Percentiles rank a stretch among this genome's conserved stretches.
Evolutionary conservation across 2,797 vertebrate genomes (phyloP).

Genomic region (Malurus splendens): DNA sequence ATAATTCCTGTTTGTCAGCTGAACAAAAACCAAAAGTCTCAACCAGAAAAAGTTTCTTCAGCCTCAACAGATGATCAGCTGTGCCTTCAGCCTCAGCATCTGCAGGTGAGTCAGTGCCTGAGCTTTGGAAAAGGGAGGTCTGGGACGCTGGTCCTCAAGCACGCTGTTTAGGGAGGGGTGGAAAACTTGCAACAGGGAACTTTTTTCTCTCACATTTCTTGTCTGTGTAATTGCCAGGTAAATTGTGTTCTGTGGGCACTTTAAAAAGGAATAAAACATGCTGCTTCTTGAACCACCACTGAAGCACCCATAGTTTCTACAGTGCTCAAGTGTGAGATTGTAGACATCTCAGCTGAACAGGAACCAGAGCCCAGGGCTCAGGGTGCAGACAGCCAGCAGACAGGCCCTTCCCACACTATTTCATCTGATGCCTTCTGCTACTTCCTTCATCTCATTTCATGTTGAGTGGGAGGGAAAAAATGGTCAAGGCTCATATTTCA

Average conservation of each 20-base stretch:
- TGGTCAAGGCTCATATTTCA: background rate
- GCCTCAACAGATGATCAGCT: background rate
- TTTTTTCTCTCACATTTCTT: background rate
- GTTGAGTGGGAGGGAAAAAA: background rate
- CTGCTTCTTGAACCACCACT: background rate
- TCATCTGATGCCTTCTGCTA: background rate
- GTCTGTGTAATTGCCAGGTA: background rate
- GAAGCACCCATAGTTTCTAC: background rate
- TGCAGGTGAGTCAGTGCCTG: background rate
- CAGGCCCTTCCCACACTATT: background rate
- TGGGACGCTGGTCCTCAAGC: background rate
- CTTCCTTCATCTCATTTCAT: background rate
- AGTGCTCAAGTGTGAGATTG: background rate
- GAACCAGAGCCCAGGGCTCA: background rate
- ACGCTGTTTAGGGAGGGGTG: background rate
- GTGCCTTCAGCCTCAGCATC: background rate
- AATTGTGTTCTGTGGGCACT: background rate
- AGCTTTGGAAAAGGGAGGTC: background rate
- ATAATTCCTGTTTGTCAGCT: conserved; percentile 30
- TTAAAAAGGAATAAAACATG: background rate
- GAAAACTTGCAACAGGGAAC: fast-evolving
- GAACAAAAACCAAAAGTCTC: background rate
- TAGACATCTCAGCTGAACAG: background rate
- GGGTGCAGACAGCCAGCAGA: background rate
- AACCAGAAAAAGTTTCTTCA: background rate